These are phyloP conservation scores for Corynorhinus townsendii DNA, from an alignment of 2,113 vertebrate genomes.

Conservation along the genomic window DNA sequence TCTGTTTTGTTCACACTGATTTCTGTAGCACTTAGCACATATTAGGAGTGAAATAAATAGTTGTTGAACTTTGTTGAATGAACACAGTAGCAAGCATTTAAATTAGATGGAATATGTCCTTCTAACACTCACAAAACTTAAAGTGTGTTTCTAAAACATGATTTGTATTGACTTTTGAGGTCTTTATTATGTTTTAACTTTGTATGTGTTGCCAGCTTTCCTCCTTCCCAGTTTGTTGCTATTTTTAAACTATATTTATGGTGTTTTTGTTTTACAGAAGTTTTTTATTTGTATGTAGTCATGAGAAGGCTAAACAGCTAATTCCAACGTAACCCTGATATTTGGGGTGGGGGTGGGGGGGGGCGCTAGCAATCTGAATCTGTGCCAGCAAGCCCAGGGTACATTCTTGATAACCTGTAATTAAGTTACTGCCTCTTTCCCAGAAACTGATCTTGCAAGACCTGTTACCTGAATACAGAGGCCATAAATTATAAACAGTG, in stretches of 20 bases:
- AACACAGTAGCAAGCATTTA: neutral
- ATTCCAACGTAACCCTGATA: too few relatives aligned
- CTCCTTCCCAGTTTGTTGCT: neutral
- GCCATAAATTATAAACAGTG: too few relatives aligned
- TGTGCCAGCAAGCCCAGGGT: too few relatives aligned
- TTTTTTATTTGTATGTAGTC: neutral
- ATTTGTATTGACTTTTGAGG: neutral
- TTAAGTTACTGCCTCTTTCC: too few relatives aligned
- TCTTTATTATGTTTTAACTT: neutral
- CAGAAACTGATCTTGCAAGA: too few relatives aligned
- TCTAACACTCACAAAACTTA: neutral
- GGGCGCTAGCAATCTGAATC: too few relatives aligned
- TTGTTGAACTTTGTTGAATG: neutral
- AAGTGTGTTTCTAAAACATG: neutral
- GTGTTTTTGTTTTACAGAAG: neutral
- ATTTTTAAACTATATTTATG: neutral
- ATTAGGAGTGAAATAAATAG: neutral
- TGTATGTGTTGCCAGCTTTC: neutral
- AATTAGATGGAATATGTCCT: neutral
- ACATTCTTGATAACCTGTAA: too few relatives aligned
- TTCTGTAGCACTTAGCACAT: neutral
- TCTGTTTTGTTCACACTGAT: neutral
- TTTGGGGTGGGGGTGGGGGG: too few relatives aligned
- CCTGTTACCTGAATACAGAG: too few relatives aligned
- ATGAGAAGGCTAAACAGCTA: too few relatives aligned